Evolutionary conservation across 2,797 vertebrate genomes (phyloP), one percentile per base, ranked within the genome.

Genomic region (Glossophaga mutica): DNA sequence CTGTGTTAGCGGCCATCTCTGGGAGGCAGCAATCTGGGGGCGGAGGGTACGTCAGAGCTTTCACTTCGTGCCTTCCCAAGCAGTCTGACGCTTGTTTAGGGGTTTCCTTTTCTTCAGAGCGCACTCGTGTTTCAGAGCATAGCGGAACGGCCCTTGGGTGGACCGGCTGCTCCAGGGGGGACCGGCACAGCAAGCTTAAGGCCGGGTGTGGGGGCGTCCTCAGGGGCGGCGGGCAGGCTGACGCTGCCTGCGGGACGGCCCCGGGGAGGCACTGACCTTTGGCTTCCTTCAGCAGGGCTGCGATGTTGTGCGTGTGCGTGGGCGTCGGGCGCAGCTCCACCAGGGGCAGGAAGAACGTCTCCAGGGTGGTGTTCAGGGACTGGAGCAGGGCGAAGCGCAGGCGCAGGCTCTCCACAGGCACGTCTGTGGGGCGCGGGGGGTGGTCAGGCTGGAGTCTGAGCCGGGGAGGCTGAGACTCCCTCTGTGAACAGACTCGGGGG

Each of bases 381-480:
- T 99, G 99, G 5, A 99, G 99, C 90, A 99, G 98, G 0, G 99
- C 99, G 11, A 99, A 99, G 37, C 99, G 99, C 26, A 99, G 98
- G 70, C 99, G 98, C 8, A 99, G 97, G 90, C 99, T 99, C 98
- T 99, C 99, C 18, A 99, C 99, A 0, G 99, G 99, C 39, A 99
- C 98, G 4, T 98, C 99, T 99, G 97, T 0, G 0, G 46, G 10
- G 59, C 77, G 44, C 0, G 8, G 29, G 59, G 11, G 9, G 34
- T 0, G 1, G 78, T 79, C 73, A 90, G 70, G 48, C 11, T 2
- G 62, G 77, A 39, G n/a, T 15, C 46, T 83, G 2, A 0, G 1
- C 11, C 10, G 9, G 2, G 21, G 16, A 32, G 21, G 55, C n/a
- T 1, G 19, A 1, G 16, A 32, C 37, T 55, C 14, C 0, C 0